phyloP scores from a whole-genome alignment of 2,113 vertebrate species.

The Spea multiplicata region DNA sequence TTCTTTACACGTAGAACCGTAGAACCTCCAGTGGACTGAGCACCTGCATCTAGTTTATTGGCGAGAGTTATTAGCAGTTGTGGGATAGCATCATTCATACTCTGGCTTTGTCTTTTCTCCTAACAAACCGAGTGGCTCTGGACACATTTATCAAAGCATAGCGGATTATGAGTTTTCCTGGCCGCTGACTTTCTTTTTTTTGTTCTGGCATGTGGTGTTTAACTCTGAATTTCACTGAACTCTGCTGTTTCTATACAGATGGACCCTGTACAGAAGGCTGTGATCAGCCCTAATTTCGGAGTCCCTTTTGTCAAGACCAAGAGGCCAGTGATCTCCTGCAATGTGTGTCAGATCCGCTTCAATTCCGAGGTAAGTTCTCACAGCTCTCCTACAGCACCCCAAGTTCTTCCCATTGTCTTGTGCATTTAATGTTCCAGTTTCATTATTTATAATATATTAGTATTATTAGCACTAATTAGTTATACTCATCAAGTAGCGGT shows the following conservation, averaged over 20 bases:
- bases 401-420: too few species aligned
- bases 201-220: conserved; percentile 14
- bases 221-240: conserved; percentile 8
- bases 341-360: conserved; percentile 93
- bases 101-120: conserved; percentile 7
- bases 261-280: conserved; percentile 91
- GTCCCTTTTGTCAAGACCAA: conserved; percentile 84
- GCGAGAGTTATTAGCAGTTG: conserved; percentile 1
- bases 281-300: conserved; percentile 87
- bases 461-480: too few species aligned
- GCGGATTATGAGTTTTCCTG: not conserved
- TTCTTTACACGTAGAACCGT: not conserved
- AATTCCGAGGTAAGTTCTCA: conserved; percentile 82
- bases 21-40: not conserved
- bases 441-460: too few species aligned
- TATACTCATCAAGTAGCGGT: too few species aligned
- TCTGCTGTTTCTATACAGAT: conserved; percentile 69
- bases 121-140: not conserved
- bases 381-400: too few species aligned
- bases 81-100: conserved; percentile 12
- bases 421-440: too few species aligned
- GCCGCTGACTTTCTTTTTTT: not conserved
- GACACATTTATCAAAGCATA: conserved; percentile 18
- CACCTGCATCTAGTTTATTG: conserved; percentile 25
- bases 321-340: conserved; percentile 87